Conservation (phyloP, 1,140 invertebrate species). For the Euwallacea fornicatus region DNA sequence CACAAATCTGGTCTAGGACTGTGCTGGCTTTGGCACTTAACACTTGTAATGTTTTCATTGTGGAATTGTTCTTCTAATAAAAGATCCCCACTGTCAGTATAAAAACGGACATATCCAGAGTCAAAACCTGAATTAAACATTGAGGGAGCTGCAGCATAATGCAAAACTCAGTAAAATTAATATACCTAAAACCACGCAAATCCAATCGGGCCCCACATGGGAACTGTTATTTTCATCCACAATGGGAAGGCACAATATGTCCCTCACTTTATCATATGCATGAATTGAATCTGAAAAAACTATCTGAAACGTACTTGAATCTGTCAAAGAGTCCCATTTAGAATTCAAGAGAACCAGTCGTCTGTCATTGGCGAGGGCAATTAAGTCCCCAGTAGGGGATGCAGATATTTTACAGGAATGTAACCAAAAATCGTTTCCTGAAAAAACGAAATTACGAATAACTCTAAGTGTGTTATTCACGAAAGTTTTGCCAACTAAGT, state of each 20-base stretch:
- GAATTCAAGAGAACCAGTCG: conserved; percentile 67
- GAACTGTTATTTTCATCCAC: conserved; percentile 50
- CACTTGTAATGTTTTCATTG: conserved; percentile 73
- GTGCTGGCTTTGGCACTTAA: conserved; percentile 81
- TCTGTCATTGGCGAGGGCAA: conserved; percentile 68
- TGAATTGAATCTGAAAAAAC: conserved; percentile 60
- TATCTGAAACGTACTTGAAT: conserved; percentile 56
- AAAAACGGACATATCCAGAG: conserved; percentile 84
- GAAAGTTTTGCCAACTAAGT: neutral
- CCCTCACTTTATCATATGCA: conserved; percentile 57
- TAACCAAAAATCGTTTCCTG: conserved; percentile 69
- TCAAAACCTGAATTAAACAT: conserved; percentile 65
- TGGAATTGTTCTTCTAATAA: conserved; percentile 84
- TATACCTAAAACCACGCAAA: conserved; percentile 73
- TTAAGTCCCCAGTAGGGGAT: conserved; percentile 72
- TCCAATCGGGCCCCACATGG: conserved; percentile 84
- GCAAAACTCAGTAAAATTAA: neutral
- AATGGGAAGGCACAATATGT: conserved; percentile 58
- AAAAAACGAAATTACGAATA: conserved; percentile 29
- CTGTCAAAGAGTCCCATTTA: conserved; percentile 61
- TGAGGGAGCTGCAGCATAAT: neutral
- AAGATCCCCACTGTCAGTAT: conserved; percentile 82
- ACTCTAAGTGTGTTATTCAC: neutral
- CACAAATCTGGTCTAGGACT: conserved; percentile 61
- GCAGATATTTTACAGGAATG: conserved; percentile 69